phyloP scores from a whole-genome alignment of 2,888 invertebrate genomes.

The Acleris literana region DNA sequence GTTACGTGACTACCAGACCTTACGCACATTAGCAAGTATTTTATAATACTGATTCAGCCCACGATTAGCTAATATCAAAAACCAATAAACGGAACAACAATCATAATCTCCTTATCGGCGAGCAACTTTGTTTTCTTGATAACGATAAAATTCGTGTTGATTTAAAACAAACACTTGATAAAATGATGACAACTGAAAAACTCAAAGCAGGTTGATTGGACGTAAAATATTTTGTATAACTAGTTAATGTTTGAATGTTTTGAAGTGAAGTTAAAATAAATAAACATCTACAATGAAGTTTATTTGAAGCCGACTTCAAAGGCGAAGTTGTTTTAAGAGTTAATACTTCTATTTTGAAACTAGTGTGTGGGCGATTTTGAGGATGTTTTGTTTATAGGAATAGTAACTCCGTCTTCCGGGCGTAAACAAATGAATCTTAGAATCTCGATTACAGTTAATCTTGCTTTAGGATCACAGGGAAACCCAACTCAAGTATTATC shows the following conservation, averaged over 20 bases:
- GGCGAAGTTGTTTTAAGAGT: slow-evolving; percentile 36
- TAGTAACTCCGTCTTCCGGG: slow-evolving; percentile 29
- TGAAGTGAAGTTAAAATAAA: slow-evolving; percentile 31
- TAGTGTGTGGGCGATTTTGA: slow-evolving; percentile 31
- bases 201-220: slow-evolving; percentile 11
- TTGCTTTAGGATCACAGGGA: slow-evolving; percentile 2
- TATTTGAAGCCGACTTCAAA: slow-evolving; percentile 35
- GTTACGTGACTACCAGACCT: too few relatives aligned
- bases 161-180: neutral
- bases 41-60: too few relatives aligned
- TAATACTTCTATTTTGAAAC: slow-evolving; percentile 35
- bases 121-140: too few relatives aligned
- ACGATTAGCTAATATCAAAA: too few relatives aligned
- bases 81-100: too few relatives aligned
- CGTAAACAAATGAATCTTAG: slow-evolving; percentile 17
- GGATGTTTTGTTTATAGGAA: slow-evolving; percentile 30
- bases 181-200: neutral
- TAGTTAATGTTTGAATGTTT: slow-evolving; percentile 31
- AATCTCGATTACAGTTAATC: slow-evolving; percentile 7
- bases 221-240: slow-evolving; percentile 32
- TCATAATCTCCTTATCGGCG: too few relatives aligned
- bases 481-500: neutral
- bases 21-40: too few relatives aligned
- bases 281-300: slow-evolving; percentile 37
- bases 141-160: too few relatives aligned